Evolutionary conservation across 1,140 invertebrate species (phyloP).

Genomic region (Lysiphlebus fabarum): DNA sequence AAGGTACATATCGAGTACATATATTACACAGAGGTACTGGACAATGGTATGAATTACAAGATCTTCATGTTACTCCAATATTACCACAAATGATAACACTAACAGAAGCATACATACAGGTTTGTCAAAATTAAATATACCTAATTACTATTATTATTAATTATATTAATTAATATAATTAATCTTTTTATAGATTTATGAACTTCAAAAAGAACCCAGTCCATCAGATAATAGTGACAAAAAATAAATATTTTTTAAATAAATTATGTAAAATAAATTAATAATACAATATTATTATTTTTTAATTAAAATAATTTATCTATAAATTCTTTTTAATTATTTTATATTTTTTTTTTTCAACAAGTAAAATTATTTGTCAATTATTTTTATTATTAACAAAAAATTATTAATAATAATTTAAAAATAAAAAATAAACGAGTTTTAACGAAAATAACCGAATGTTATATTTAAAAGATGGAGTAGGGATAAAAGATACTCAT

Average conservation of each 20-base stretch:
- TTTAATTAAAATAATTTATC: too few species aligned
- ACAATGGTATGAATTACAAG: constrained; percentile 94
- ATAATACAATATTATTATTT: too few species aligned
- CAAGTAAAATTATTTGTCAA: too few species aligned
- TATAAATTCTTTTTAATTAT: too few species aligned
- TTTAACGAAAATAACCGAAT: too few species aligned
- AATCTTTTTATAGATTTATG: constrained; percentile 43
- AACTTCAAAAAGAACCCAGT: constrained; percentile 42
- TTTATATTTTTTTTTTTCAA: too few species aligned
- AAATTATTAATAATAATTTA: too few species aligned
- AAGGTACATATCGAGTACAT: constrained; percentile 93
- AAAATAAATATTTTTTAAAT: constrained; percentile 20
- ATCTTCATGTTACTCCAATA: constrained; percentile 97
- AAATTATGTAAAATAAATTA: not conserved
- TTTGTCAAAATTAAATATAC: constrained; percentile 27
- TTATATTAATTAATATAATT: not conserved
- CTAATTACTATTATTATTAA: too few species aligned
- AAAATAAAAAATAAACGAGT: too few species aligned
- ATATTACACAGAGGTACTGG: constrained; percentile 89
- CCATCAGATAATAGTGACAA: constrained; percentile 23
- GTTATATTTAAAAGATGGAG: constrained; percentile 4
- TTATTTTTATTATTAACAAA: too few species aligned
- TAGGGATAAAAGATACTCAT: not conserved
- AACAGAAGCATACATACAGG: constrained; percentile 97
- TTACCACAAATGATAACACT: constrained; percentile 99